phyloP scores from a whole-genome alignment of 2,888 invertebrate genomes.

The Crioceris asparagi region DNA sequence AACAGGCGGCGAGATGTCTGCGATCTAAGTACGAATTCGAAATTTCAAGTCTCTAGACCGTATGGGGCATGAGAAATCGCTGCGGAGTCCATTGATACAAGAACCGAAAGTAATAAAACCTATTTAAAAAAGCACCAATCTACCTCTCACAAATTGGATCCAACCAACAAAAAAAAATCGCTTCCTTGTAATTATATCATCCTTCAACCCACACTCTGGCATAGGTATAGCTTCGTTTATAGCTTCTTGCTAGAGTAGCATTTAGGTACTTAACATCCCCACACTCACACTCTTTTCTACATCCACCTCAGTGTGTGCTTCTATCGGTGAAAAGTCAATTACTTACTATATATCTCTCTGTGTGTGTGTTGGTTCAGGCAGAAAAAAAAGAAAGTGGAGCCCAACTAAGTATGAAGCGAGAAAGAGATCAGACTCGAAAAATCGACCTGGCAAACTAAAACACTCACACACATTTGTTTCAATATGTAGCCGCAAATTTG shows the following conservation, averaged over 20 bases:
- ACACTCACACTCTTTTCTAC: not conserved
- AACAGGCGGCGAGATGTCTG: too few relatives aligned
- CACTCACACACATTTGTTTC: slow-evolving; percentile 33
- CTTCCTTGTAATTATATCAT: not conserved
- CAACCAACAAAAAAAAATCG: not conserved
- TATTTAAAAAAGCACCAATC: too few relatives aligned
- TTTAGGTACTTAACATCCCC: not conserved
- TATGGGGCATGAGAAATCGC: too few relatives aligned
- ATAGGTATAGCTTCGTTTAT: not conserved
- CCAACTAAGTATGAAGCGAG: slow-evolving; percentile 6
- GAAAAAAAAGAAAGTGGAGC: slow-evolving; percentile 5
- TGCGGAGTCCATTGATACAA: too few relatives aligned
- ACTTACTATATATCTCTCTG: slow-evolving; percentile 5
- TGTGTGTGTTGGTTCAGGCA: slow-evolving; percentile 6
- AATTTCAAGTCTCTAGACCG: too few relatives aligned
- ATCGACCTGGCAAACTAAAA: slow-evolving; percentile 30
- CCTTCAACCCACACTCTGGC: not conserved
- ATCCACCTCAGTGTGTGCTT: not conserved
- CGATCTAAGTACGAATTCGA: too few relatives aligned
- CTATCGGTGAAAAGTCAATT: not conserved
- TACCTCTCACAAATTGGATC: too few relatives aligned
- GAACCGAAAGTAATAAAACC: too few relatives aligned
- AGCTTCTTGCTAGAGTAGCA: not conserved
- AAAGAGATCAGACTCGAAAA: slow-evolving; percentile 29
- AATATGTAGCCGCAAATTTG: slow-evolving; percentile 24